phyloP scores from a whole-genome alignment of 2,113 vertebrate species.

The Cairina moschata region DNA sequence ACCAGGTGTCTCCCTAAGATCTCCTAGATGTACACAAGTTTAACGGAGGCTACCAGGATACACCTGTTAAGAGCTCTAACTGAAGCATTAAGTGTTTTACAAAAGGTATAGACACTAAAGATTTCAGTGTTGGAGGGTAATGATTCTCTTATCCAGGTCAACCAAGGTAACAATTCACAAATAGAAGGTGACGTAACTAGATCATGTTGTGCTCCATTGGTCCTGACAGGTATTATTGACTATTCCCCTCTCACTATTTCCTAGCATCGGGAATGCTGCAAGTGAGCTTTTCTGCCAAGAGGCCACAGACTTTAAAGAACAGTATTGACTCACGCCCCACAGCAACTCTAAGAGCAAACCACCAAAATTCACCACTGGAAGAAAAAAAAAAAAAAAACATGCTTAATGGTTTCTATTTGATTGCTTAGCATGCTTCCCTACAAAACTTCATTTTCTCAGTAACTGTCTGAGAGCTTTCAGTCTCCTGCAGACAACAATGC shows the following conservation, averaged over 20 bases:
- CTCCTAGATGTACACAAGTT: not conserved
- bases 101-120: not conserved
- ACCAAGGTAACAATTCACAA: constrained; percentile 55
- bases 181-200: constrained; percentile 49
- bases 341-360: not conserved
- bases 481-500: not conserved
- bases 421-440: not conserved
- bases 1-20: not conserved
- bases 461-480: not conserved
- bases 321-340: not conserved
- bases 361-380: not conserved
- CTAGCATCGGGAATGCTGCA: not conserved
- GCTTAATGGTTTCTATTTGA: not conserved
- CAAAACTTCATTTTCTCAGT: not conserved
- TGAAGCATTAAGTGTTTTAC: not conserved
- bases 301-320: not conserved
- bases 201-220: constrained; percentile 38
- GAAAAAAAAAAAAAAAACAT: not conserved
- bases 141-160: constrained; percentile 26
- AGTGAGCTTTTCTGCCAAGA: not conserved
- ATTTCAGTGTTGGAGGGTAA: not conserved
- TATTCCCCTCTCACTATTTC: not conserved
- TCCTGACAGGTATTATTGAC: constrained; percentile 37
- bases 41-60: not conserved
- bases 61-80: not conserved